These are phyloP conservation scores for Chaetodon trifasciatus DNA, from an alignment of 2,797 vertebrate species.

Conservation along the genomic window DNA sequence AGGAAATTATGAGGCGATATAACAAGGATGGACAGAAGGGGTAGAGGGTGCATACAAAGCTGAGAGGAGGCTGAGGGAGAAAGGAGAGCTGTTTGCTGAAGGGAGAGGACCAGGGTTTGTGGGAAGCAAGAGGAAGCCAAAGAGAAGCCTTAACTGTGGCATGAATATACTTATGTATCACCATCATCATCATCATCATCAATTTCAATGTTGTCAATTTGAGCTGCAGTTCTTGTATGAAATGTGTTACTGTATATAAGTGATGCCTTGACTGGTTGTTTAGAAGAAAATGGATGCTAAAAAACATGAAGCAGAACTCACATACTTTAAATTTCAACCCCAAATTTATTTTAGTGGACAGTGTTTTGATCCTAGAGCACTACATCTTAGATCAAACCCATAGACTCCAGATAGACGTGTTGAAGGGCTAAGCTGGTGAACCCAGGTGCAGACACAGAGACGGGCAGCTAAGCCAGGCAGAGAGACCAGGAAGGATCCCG, in stretches of 20 bases:
- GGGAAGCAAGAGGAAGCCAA: conserved; percentile 10
- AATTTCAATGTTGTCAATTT: background rate
- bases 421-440: no score
- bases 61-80: conserved; percentile 26
- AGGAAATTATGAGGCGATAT: conserved; percentile 32
- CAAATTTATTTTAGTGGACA: background rate
- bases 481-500: no score
- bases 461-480: no score
- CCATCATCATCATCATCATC: background rate
- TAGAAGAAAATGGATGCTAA: background rate
- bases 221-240: background rate
- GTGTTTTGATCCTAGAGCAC: background rate
- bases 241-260: background rate
- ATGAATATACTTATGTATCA: background rate
- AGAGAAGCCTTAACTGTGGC: conserved; percentile 4
- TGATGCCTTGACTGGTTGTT: background rate
- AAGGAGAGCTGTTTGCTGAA: conserved; percentile 18
- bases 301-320: background rate
- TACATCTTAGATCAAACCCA: background rate
- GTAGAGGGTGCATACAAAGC: conserved; percentile 17
- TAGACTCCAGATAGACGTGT: background rate
- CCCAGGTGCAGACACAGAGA: no score
- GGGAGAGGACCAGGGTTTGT: background rate
- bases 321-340: background rate
- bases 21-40: conserved; percentile 22